Conservation (phyloP, 1,140 invertebrate genomes). For the Drosophila kanapiae region DNA sequence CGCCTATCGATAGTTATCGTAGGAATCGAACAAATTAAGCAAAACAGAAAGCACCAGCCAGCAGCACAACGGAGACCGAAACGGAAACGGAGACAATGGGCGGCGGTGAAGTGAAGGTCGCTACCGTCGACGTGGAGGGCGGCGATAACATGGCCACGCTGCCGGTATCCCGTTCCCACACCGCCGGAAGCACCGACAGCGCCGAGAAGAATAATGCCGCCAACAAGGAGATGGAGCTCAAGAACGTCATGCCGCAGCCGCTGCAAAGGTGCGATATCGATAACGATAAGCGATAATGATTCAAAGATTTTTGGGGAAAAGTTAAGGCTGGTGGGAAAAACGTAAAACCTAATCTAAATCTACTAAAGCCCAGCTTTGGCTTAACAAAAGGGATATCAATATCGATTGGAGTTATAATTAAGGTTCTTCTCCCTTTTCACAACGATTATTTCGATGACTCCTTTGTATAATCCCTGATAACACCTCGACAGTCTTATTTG, state of each 20-base stretch:
- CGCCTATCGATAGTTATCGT: conserved; percentile 17
- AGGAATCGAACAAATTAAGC: conserved; percentile 27
- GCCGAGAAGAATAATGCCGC: conserved; percentile 92
- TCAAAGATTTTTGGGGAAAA: background rate
- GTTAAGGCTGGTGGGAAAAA: background rate
- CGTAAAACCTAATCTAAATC: background rate
- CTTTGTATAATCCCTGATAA: background rate
- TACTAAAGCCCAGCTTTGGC: background rate
- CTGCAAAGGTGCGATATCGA: conserved; percentile 89
- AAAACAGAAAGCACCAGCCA: conserved; percentile 12
- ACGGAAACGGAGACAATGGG: conserved; percentile 86
- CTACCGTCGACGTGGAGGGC: conserved; percentile 92
- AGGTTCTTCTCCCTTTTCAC: no score
- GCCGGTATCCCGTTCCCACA: conserved; percentile 90
- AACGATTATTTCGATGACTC: background rate
- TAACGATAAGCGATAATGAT: background rate
- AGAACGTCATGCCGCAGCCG: conserved; percentile 92
- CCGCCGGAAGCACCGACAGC: conserved; percentile 88
- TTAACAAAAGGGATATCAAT: background rate
- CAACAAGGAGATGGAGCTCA: conserved; percentile 94
- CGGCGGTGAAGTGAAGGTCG: conserved; percentile 93
- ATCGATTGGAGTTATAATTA: background rate
- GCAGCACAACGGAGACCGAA: conserved; percentile 78
- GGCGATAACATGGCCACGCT: conserved; percentile 94
- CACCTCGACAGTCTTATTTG: no score